Percentiles rank a stretch among this genome's conserved stretches.
phyloP scores from a whole-genome alignment of 2,113 vertebrate species.

The Galemys pyrenaicus region DNA sequence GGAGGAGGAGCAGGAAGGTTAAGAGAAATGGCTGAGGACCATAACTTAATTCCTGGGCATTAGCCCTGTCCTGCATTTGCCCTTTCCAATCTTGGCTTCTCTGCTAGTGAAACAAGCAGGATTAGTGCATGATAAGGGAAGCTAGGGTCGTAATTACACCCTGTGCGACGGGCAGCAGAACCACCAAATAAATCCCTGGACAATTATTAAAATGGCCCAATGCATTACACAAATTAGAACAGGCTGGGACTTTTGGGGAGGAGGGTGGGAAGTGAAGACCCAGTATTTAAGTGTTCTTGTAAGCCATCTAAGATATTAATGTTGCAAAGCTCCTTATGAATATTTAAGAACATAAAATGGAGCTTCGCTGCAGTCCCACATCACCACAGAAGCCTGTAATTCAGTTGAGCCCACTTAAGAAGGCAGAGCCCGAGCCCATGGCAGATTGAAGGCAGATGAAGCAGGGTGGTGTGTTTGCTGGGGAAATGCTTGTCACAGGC shows the following conservation, averaged over 20 bases:
- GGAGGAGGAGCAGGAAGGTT: not conserved
- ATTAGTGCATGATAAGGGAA: slow-evolving; percentile 83
- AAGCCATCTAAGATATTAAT: slow-evolving; percentile 99
- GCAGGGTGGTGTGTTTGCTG: slow-evolving; percentile 80
- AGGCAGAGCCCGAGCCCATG: slow-evolving; percentile 83
- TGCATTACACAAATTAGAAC: slow-evolving; percentile 96
- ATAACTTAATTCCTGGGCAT: slow-evolving; percentile 74
- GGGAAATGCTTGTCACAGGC: slow-evolving; percentile 55
- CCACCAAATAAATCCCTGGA: slow-evolving; percentile 88
- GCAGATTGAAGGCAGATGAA: slow-evolving; percentile 88
- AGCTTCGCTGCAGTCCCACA: slow-evolving; percentile 85
- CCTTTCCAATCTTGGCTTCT: slow-evolving; percentile 80
- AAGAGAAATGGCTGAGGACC: not conserved
- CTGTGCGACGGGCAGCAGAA: slow-evolving; percentile 82
- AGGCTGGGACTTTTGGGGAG: slow-evolving; percentile 85
- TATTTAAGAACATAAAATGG: slow-evolving; percentile 99
- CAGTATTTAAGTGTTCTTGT: slow-evolving; percentile 99
- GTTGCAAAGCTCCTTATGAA: slow-evolving; percentile 99
- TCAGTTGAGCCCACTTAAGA: slow-evolving; percentile 88
- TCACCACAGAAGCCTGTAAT: slow-evolving; percentile 87
- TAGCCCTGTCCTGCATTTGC: slow-evolving; percentile 55
- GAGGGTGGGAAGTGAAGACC: slow-evolving; percentile 85
- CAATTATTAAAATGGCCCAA: slow-evolving; percentile 92
- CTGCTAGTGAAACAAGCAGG: slow-evolving; percentile 84
- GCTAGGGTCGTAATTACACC: slow-evolving; percentile 88